Evolutionary conservation across 2,113 vertebrate species (phyloP).

Genomic region (Chloebia gouldiae): DNA sequence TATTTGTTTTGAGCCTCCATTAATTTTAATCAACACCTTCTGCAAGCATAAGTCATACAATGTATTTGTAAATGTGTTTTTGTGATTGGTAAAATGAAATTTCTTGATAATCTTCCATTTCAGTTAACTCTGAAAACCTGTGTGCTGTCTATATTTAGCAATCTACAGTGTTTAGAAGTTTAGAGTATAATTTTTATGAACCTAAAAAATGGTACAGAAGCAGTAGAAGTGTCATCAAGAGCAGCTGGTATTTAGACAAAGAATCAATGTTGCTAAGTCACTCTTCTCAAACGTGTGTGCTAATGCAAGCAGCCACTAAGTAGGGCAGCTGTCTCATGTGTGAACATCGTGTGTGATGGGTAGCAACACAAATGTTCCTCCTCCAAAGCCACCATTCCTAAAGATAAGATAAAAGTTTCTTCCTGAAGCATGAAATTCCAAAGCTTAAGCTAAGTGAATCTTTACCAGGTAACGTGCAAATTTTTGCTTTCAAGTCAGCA

Average conservation of each 20-base stretch:
- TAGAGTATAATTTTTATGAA: not conserved
- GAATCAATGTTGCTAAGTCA: not conserved
- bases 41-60: not conserved
- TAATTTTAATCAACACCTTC: not conserved
- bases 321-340: not conserved
- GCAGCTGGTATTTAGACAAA: not conserved
- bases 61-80: not conserved
- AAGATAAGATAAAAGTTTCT: not conserved
- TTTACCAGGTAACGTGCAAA: not conserved
- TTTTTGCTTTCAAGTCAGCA: not conserved
- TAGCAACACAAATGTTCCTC: not conserved
- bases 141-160: not conserved
- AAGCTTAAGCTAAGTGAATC: not conserved
- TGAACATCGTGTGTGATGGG: rapidly evolving
- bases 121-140: not conserved
- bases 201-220: not conserved
- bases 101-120: not conserved
- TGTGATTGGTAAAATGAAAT: not conserved
- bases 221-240: not conserved
- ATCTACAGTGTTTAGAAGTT: not conserved
- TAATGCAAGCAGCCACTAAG: not conserved
- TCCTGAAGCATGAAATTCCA: not conserved
- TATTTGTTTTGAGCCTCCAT: not conserved
- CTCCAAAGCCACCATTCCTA: not conserved
- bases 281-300: not conserved